Percentiles rank a stretch among this genome's conserved stretches.
Evolutionary conservation across 2,888 invertebrate genomes (phyloP).

Genomic region (Ceraclea dissimilis): DNA sequence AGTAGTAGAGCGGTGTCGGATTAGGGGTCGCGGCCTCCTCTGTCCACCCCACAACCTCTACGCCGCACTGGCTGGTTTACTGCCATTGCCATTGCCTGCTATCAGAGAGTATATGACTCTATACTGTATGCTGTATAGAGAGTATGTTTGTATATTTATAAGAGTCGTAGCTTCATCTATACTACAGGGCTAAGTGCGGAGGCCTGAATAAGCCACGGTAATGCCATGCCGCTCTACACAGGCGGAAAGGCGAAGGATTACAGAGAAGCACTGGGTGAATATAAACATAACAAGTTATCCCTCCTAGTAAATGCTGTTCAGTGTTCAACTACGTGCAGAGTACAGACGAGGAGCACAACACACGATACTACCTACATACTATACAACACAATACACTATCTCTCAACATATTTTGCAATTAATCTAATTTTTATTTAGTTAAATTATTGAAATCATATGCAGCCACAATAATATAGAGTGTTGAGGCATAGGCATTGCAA

Average conservation of each 20-base stretch:
- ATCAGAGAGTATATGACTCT: background rate
- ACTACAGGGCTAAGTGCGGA: conserved; percentile 7
- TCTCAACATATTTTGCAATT: no score
- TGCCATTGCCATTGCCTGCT: background rate
- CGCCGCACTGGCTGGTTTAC: background rate
- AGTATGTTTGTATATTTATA: background rate
- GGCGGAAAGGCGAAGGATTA: background rate
- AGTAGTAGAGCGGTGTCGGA: conserved; percentile 8
- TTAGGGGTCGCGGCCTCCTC: conserved; percentile 18
- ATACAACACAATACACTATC: no score
- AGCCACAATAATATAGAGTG: no score
- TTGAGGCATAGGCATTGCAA: no score
- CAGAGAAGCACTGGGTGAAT: background rate
- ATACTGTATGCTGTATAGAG: background rate
- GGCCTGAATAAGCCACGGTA: conserved; percentile 14
- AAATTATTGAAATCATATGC: no score
- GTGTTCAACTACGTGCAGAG: no score
- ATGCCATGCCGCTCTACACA: conserved; percentile 1
- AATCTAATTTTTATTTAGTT: no score
- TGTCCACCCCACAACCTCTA: conserved; percentile 2
- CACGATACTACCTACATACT: no score
- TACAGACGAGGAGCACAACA: no score
- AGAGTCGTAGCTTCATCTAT: background rate
- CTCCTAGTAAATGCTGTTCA: no score
- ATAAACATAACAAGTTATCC: no score